A percentile compares a stretch with the other conserved stretches of the same genome.
Conservation (phyloP, 2,888 invertebrate genomes). For the Eustalomyia histrio region DNA sequence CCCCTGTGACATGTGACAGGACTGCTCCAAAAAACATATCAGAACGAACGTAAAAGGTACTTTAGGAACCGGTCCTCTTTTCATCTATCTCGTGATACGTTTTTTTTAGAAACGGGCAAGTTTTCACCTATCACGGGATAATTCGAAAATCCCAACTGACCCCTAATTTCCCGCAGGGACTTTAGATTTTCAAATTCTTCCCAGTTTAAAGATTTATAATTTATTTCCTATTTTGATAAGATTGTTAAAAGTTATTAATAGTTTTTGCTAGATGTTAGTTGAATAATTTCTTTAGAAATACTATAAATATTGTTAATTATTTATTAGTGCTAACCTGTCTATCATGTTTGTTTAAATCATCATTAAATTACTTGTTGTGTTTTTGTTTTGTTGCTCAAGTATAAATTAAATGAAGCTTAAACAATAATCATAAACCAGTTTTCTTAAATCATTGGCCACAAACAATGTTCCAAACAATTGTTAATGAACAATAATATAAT, state of each 20-base stretch:
- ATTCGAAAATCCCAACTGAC: too few species aligned
- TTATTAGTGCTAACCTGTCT: neutral
- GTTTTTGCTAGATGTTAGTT: neutral
- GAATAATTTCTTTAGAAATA: neutral
- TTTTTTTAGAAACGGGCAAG: too few species aligned
- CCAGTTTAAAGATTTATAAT: too few species aligned
- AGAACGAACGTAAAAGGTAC: too few species aligned
- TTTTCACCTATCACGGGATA: too few species aligned
- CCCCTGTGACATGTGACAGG: too few species aligned
- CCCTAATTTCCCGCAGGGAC: too few species aligned
- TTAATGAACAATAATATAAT: neutral
- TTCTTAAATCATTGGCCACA: constrained; percentile 12
- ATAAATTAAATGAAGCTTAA: constrained; percentile 43
- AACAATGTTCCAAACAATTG: neutral
- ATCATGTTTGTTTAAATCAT: constrained; percentile 7
- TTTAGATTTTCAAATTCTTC: too few species aligned
- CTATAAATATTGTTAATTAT: neutral
- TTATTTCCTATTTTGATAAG: neutral
- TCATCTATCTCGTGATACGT: too few species aligned
- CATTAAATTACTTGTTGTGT: neutral
- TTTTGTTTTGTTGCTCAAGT: constrained; percentile 26
- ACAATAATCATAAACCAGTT: constrained; percentile 34
- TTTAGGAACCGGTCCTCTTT: too few species aligned
- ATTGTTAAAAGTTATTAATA: neutral
- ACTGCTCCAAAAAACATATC: too few species aligned